phyloP scores from a whole-genome alignment of 1,140 invertebrate genomes.

The Paralvinella palmiformis region DNA sequence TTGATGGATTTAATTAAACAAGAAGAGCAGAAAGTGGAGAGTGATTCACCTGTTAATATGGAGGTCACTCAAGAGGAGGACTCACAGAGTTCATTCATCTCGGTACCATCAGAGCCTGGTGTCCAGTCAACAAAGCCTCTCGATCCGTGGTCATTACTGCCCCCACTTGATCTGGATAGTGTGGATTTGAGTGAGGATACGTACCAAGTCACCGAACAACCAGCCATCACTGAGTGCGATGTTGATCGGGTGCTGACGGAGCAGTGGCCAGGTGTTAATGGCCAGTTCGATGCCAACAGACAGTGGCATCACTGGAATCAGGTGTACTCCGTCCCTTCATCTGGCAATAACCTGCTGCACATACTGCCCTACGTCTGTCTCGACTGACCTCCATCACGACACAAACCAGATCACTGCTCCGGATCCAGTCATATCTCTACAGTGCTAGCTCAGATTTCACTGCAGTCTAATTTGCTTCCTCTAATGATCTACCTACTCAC shows the following conservation, averaged over 20 bases:
- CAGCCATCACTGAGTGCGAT: conserved; percentile 41
- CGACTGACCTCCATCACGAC: conserved; percentile 56
- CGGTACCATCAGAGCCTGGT: no score
- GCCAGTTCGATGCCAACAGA: conserved; percentile 55
- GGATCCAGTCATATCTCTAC: no score
- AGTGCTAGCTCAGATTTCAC: no score
- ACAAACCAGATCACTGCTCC: no score
- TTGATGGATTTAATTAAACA: conserved; percentile 3
- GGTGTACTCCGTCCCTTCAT: conserved; percentile 63
- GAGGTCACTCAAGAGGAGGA: no score
- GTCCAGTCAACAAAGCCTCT: no score
- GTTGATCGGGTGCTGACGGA: conserved; percentile 50
- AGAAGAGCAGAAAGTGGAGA: neutral
- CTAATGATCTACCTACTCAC: no score
- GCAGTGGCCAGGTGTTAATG: conserved; percentile 58
- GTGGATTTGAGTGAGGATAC: conserved; percentile 53
- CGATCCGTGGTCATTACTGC: conserved; percentile 52
- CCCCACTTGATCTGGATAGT: conserved; percentile 57
- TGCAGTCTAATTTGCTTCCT: no score
- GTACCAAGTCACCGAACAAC: conserved; percentile 22
- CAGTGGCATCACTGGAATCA: conserved; percentile 79
- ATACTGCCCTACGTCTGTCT: conserved; percentile 89
- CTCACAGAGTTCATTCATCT: no score
- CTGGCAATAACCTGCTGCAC: conserved; percentile 66
- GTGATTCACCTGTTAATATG: no score